Percentiles rank a stretch among this genome's conserved stretches.
Conservation (phyloP, 2,888 invertebrate genomes). For the Bursaphelenchus okinawaensis region DNA sequence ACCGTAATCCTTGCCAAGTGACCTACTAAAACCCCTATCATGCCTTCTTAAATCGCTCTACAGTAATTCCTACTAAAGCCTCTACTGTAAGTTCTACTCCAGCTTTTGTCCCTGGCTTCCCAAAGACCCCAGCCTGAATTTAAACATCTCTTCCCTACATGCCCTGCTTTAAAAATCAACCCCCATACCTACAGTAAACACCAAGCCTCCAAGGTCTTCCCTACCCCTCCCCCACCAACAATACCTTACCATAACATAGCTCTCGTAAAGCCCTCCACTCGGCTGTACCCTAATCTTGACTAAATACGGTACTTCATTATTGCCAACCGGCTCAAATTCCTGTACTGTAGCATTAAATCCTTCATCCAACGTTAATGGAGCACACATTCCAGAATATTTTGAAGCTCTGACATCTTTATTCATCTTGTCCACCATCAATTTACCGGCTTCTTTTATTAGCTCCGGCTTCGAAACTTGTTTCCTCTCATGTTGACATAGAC, state of each 20-base stretch:
- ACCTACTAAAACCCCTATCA: too few relatives aligned
- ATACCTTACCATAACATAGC: slow-evolving; percentile 7
- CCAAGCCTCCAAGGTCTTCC: too few relatives aligned
- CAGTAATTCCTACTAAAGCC: too few relatives aligned
- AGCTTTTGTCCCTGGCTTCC: too few relatives aligned
- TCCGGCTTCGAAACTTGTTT: background rate
- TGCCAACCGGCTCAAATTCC: slow-evolving; percentile 5
- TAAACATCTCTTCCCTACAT: too few relatives aligned
- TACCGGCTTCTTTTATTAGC: background rate
- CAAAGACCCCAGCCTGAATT: too few relatives aligned
- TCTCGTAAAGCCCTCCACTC: slow-evolving; percentile 7
- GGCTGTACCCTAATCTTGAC: slow-evolving; percentile 3
- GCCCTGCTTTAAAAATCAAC: background rate
- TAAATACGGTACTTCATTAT: background rate
- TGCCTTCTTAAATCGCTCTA: too few relatives aligned
- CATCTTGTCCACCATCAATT: slow-evolving; percentile 4
- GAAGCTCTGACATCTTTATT: slow-evolving; percentile 1
- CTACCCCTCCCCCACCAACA: too few relatives aligned
- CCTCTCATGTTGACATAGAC: slow-evolving; percentile 8
- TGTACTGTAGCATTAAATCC: background rate
- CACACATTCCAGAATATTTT: background rate
- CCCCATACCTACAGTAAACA: too few relatives aligned
- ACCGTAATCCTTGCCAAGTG: too few relatives aligned
- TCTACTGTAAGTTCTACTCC: too few relatives aligned
- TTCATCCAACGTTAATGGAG: background rate